These are phyloP conservation scores for Vanessa cardui DNA, from an alignment of 2,888 invertebrate species.

Conservation along the genomic window DNA sequence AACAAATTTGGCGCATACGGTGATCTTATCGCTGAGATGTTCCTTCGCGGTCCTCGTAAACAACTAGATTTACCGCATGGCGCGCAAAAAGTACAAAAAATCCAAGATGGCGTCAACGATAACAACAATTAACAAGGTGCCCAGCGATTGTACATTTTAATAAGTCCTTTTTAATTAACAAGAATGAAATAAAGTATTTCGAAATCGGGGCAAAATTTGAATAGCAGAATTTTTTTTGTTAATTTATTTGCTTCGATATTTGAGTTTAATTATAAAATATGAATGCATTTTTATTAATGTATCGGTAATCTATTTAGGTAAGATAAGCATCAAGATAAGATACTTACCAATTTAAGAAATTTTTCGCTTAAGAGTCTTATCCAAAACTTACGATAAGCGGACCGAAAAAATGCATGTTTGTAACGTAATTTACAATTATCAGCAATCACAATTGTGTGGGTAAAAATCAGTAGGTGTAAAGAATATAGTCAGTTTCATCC, in stretches of 20 bases:
- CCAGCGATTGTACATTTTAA: constrained; percentile 48
- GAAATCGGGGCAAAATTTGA: constrained; percentile 12
- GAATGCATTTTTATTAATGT: constrained; percentile 2
- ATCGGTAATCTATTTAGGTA: constrained; percentile 6
- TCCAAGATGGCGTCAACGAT: constrained; percentile 58
- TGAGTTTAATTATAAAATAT: not conserved
- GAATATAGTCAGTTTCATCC: too few species aligned
- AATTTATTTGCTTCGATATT: constrained; percentile 2
- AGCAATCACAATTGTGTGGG: not conserved
- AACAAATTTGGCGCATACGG: constrained; percentile 45
- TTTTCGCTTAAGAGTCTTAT: not conserved
- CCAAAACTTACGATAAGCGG: not conserved
- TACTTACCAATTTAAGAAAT: not conserved
- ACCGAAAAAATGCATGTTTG: not conserved
- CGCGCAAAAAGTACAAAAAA: constrained; percentile 44
- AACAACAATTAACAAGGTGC: constrained; percentile 54
- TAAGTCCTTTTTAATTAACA: constrained; percentile 53
- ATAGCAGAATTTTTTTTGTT: not conserved
- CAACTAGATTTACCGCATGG: constrained; percentile 54
- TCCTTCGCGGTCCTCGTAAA: constrained; percentile 53
- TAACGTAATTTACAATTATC: not conserved
- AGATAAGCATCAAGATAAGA: constrained; percentile 4
- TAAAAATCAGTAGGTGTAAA: too few species aligned
- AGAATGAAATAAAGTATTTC: constrained; percentile 44
- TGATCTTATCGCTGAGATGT: constrained; percentile 51